phyloP scores from a whole-genome alignment of 2,888 invertebrate genomes.

The Gandaritis pyraliata region DNA sequence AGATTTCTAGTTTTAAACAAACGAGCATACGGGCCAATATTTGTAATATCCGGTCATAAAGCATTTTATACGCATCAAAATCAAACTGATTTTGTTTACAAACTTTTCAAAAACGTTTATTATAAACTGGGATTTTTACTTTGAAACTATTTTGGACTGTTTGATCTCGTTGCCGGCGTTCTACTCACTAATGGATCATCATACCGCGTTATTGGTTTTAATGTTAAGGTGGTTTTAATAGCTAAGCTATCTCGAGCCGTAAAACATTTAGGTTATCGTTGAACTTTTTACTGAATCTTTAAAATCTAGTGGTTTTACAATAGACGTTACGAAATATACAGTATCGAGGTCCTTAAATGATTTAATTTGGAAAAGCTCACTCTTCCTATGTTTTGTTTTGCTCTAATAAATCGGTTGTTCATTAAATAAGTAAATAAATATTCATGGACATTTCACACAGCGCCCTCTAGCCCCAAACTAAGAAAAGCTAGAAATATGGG shows the following conservation, averaged over 20 bases:
- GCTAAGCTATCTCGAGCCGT: slow-evolving; percentile 18
- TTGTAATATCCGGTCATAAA: slow-evolving; percentile 54
- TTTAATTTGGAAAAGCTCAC: too few relatives aligned
- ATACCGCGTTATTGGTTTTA: slow-evolving; percentile 54
- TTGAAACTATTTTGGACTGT: slow-evolving; percentile 65
- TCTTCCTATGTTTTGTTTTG: too few relatives aligned
- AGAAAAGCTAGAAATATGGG: too few relatives aligned
- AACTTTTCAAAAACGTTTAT: slow-evolving; percentile 70
- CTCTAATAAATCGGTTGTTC: too few relatives aligned
- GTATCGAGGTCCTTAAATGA: too few relatives aligned
- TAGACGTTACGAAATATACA: too few relatives aligned
- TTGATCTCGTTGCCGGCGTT: slow-evolving; percentile 60
- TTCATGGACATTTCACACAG: too few relatives aligned
- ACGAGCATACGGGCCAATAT: slow-evolving; percentile 26
- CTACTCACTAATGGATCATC: slow-evolving; percentile 53
- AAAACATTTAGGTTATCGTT: slow-evolving; percentile 11
- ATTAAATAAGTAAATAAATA: too few relatives aligned
- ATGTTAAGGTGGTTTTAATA: slow-evolving; percentile 30
- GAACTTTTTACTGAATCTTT: slow-evolving; percentile 1
- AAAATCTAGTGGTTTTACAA: not conserved
- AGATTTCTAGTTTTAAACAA: slow-evolving; percentile 24
- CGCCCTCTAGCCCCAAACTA: too few relatives aligned
- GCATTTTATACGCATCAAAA: slow-evolving; percentile 50
- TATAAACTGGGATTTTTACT: slow-evolving; percentile 56
- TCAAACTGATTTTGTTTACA: slow-evolving; percentile 62